Evolutionary conservation across 2,797 vertebrate genomes (phyloP).

Genomic region (Halcyon chelicuti): DNA sequence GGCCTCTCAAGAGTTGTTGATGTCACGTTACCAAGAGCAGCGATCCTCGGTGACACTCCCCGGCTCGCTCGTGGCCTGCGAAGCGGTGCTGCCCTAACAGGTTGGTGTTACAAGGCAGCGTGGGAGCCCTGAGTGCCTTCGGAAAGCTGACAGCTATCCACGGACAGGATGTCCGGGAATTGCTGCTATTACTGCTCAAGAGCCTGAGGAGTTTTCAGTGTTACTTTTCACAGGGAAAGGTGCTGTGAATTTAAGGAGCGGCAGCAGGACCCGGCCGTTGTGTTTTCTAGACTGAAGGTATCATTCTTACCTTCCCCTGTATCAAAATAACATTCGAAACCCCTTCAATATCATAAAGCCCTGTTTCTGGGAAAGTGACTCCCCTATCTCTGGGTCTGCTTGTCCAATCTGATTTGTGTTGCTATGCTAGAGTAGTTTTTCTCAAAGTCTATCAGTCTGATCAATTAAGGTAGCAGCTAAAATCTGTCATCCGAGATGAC

Average conservation of each 20-base stretch:
- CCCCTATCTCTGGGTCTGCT: conserved; percentile 20
- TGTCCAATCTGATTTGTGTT: conserved; percentile 14
- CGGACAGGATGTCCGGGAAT: neutral
- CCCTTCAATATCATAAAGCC: conserved; percentile 25
- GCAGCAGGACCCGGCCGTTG: neutral
- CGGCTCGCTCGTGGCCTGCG: rapidly evolving
- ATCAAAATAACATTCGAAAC: neutral
- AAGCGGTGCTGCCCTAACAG: neutral
- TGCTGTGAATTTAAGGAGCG: neutral
- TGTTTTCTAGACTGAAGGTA: neutral
- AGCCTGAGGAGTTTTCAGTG: neutral
- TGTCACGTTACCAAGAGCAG: neutral
- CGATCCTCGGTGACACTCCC: neutral
- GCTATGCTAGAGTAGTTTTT: conserved; percentile 36
- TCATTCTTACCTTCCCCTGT: neutral
- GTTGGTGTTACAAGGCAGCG: neutral
- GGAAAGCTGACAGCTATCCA: neutral
- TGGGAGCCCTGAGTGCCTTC: neutral
- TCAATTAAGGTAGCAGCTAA: conserved; percentile 35
- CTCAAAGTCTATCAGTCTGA: neutral
- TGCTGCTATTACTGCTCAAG: neutral
- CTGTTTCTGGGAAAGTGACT: conserved; percentile 20
- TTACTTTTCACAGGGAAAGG: neutral
- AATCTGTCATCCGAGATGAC: neutral
- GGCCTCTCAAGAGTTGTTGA: neutral